Percentiles rank a stretch among this genome's conserved stretches.
Conservation (phyloP, 2,113 vertebrate genomes). For the Gavia stellata region DNA sequence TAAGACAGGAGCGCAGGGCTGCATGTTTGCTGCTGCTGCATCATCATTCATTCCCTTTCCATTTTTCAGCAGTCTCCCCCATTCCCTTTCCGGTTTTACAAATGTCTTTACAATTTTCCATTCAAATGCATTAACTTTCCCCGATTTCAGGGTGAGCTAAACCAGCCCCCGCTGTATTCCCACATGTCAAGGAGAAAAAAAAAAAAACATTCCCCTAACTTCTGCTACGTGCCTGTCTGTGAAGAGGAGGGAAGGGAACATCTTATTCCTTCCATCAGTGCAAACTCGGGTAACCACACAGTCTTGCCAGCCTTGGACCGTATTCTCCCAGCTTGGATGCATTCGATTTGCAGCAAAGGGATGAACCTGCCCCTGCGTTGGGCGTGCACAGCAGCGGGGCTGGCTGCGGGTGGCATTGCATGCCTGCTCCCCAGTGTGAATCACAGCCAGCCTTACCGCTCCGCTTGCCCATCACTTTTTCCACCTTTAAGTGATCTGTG, state of each 20-base stretch:
- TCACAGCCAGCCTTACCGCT: neutral
- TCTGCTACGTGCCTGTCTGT: constrained; percentile 18
- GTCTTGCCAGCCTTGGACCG: neutral
- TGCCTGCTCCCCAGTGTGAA: neutral
- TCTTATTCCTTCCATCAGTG: constrained; percentile 8
- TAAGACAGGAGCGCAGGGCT: neutral
- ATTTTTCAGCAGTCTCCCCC: neutral
- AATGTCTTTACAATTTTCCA: neutral
- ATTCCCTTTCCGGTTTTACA: neutral
- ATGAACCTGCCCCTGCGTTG: neutral
- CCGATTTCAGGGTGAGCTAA: neutral
- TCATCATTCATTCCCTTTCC: neutral
- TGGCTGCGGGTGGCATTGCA: neutral
- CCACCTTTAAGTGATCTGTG: constrained; percentile 21
- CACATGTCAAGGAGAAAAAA: neutral
- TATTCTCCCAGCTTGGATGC: neutral
- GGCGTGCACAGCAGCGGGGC: neutral
- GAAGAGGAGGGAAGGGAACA: constrained; percentile 1
- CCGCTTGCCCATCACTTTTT: constrained; percentile 38
- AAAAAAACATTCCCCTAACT: neutral
- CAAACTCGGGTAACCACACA: neutral
- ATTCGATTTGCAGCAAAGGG: neutral
- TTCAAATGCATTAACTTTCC: neutral
- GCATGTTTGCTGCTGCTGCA: rapidly evolving
- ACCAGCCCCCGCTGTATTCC: neutral